phyloP scores from a whole-genome alignment of 2,888 invertebrate species.

The Monochamus alternatus region DNA sequence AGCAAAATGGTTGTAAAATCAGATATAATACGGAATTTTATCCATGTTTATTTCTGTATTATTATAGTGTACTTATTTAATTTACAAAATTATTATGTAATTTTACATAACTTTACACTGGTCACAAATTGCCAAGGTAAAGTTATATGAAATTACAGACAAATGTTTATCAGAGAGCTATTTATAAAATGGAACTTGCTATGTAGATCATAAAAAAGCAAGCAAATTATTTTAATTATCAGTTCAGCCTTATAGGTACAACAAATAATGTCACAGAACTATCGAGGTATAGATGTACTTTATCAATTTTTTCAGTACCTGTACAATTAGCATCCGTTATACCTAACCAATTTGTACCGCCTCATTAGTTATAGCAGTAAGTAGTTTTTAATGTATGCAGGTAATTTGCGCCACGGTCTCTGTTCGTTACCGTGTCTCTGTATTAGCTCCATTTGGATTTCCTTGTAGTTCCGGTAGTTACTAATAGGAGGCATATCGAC shows the following conservation, averaged over 20 bases:
- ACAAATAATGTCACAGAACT: not conserved
- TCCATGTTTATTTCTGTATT: too few species aligned
- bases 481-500: slow-evolving; percentile 9
- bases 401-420: slow-evolving; percentile 40
- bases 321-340: not conserved
- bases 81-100: too few species aligned
- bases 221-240: not conserved
- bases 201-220: not conserved
- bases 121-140: too few species aligned
- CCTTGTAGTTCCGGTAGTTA: slow-evolving; percentile 8
- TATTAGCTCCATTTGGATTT: slow-evolving; percentile 3
- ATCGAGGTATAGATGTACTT: not conserved
- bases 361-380: slow-evolving; percentile 47
- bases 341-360: slow-evolving; percentile 12
- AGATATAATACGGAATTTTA: too few species aligned
- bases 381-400: slow-evolving; percentile 50
- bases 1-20: too few species aligned
- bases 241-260: too few species aligned
- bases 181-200: not conserved
- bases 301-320: slow-evolving; percentile 9
- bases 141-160: too few species aligned
- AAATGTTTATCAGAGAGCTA: too few species aligned
- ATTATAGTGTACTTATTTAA: too few species aligned
- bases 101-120: too few species aligned
- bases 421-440: not conserved